Conservation (phyloP, 2,113 vertebrate genomes). For the Rhineura floridana region DNA sequence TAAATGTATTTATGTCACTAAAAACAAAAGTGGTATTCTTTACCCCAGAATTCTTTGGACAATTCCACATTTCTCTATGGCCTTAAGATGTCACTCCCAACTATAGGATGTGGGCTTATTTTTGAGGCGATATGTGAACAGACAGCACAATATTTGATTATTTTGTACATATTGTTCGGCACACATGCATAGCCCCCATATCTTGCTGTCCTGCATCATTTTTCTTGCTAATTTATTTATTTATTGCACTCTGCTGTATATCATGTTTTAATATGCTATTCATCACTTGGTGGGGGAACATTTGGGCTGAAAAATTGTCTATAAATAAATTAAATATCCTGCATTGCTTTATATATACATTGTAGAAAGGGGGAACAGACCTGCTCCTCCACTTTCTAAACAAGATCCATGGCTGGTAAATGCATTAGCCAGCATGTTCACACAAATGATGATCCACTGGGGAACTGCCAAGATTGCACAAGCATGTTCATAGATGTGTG, state of each 20-base stretch:
- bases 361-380: neutral
- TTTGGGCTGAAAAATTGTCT: too few species aligned
- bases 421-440: neutral
- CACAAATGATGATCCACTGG: neutral
- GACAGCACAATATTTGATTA: neutral
- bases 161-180: neutral
- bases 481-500: neutral
- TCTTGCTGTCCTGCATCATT: neutral
- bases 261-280: too few species aligned
- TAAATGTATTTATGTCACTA: neutral
- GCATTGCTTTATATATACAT: too few species aligned
- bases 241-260: too few species aligned
- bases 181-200: neutral
- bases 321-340: neutral
- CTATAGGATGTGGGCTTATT: neutral
- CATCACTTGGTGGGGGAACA: too few species aligned
- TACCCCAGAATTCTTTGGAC: neutral
- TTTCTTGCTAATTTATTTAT: too few species aligned
- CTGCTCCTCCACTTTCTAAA: neutral
- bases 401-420: too few species aligned
- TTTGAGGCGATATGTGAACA: neutral
- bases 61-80: neutral
- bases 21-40: neutral
- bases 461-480: neutral
- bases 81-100: neutral